These are phyloP conservation scores for Gasterosteus aculeatus DNA, from an alignment of 2,113 vertebrate species.

Conservation along the genomic window DNA sequence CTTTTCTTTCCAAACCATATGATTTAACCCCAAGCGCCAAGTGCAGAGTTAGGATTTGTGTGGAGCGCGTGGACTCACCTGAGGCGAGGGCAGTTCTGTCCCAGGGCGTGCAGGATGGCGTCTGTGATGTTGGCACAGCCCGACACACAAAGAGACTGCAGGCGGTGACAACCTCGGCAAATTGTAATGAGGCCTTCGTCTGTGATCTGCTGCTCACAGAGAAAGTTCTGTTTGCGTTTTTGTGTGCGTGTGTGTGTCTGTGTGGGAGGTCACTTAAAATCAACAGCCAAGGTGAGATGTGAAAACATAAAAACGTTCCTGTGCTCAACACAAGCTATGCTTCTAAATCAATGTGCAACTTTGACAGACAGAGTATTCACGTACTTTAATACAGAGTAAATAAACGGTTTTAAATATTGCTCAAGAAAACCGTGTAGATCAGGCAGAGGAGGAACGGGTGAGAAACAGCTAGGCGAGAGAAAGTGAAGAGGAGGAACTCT, in stretches of 20 bases:
- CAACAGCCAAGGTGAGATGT: not conserved
- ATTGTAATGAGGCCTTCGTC: conserved; percentile 98
- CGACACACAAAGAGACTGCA: conserved; percentile 96
- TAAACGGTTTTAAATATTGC: not conserved
- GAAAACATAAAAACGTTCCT: not conserved
- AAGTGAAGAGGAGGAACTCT: conserved; percentile 2
- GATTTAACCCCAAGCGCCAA: not conserved
- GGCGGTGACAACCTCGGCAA: conserved; percentile 95
- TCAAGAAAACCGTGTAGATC: not conserved
- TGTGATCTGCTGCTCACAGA: conserved; percentile 92
- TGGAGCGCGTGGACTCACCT: conserved; percentile 80
- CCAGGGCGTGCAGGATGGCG: conserved; percentile 94
- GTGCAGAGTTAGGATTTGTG: conserved; percentile 12
- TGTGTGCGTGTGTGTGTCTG: not conserved
- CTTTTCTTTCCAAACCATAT: not conserved
- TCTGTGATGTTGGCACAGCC: conserved; percentile 98
- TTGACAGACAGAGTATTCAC: not conserved
- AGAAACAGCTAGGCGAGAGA: not conserved
- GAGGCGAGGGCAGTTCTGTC: conserved; percentile 95
- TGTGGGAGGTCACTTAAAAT: not conserved
- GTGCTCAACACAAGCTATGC: not conserved
- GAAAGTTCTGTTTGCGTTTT: not conserved
- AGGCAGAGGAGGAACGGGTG: conserved; percentile 1
- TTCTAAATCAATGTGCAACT: not conserved
- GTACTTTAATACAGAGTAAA: not conserved